These are phyloP conservation scores for Branchellion lobata DNA, from an alignment of 2,888 invertebrate genomes.

Conservation along the genomic window DNA sequence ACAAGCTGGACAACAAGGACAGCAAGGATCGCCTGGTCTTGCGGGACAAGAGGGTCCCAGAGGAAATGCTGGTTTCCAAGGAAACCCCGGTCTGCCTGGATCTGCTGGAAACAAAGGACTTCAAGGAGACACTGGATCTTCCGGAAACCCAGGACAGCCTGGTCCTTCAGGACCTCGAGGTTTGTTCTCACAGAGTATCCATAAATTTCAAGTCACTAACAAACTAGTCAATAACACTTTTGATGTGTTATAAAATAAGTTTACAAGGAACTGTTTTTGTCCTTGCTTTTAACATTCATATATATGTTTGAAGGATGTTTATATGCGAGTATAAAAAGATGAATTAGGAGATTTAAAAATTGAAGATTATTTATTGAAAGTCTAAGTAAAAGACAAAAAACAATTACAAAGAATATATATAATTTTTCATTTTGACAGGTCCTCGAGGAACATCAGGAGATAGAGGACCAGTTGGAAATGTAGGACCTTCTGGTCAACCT, in stretches of 20 bases:
- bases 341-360: no score
- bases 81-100: conserved; percentile 32
- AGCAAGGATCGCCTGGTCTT: conserved; percentile 67
- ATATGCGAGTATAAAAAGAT: no score
- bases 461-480: conserved; percentile 36
- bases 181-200: neutral
- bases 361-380: no score
- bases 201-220: no score
- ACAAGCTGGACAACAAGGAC: conserved; percentile 40
- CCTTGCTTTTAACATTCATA: no score
- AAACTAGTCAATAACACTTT: no score
- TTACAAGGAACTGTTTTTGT: neutral
- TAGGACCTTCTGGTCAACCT: conserved; percentile 38
- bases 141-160: conserved; percentile 47
- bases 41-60: conserved; percentile 72
- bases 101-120: conserved; percentile 33
- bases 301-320: no score
- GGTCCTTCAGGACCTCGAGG: conserved; percentile 45
- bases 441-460: conserved; percentile 41
- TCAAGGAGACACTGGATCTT: conserved; percentile 49
- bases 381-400: no score
- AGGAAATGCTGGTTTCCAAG: conserved; percentile 54
- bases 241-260: no score
- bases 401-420: no score
- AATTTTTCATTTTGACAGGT: neutral